Percentiles rank a stretch among this genome's conserved stretches.
These are phyloP conservation scores for Takifugu ocellatus DNA, from an alignment of 2,797 vertebrate genomes.

Conservation along the genomic window DNA sequence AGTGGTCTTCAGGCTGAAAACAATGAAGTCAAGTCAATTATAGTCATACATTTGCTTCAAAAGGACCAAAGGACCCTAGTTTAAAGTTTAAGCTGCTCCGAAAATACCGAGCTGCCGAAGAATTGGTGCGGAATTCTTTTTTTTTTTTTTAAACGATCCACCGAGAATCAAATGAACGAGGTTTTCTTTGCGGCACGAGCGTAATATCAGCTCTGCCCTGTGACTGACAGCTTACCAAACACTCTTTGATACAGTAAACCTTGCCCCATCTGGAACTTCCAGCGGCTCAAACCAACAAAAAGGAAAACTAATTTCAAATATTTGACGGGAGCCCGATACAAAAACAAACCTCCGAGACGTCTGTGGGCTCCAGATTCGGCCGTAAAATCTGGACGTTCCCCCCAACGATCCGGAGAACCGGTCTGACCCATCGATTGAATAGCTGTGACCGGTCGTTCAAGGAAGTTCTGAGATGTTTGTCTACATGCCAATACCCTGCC, in stretches of 20 bases:
- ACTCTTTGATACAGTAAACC: conserved; percentile 36
- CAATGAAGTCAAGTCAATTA: neutral
- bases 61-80: neutral
- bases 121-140: no score
- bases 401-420: conserved; percentile 28
- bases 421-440: conserved; percentile 44
- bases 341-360: conserved; percentile 34
- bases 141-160: neutral
- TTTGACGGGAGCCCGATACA: conserved; percentile 36
- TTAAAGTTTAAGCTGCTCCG: no score
- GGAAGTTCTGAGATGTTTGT: conserved; percentile 50
- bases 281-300: conserved; percentile 24
- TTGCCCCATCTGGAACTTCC: conserved; percentile 39
- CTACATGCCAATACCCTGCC: conserved; percentile 44
- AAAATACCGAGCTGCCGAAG: no score
- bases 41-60: neutral
- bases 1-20: conserved; percentile 4
- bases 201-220: conserved; percentile 18
- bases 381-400: neutral
- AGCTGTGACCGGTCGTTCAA: conserved; percentile 48
- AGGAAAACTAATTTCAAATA: conserved; percentile 42
- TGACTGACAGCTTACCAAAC: conserved; percentile 46
- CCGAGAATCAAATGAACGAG: conserved; percentile 5
- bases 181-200: conserved; percentile 2
- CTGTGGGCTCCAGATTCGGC: conserved; percentile 13